A percentile compares a stretch with the other conserved stretches of the same genome.
Conservation (phyloP, 2,113 vertebrate species). For the Artemisiospiza belli region DNA sequence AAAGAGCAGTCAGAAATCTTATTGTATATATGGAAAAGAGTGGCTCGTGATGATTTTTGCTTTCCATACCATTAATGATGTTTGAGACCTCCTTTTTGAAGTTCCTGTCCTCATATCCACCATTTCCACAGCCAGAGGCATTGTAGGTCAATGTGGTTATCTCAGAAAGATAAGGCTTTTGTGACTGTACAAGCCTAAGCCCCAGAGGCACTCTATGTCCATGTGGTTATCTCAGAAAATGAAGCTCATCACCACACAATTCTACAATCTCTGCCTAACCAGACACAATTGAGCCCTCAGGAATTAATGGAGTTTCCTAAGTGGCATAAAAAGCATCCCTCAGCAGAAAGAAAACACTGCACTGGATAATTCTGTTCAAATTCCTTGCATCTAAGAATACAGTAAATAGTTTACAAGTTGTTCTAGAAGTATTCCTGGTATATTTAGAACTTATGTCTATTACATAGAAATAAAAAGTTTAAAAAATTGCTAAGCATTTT, state of each 20-base stretch:
- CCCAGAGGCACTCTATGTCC: slow-evolving; percentile 16
- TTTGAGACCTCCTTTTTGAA: not conserved
- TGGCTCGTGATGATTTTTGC: not conserved
- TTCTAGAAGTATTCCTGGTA: not conserved
- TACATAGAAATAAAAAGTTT: not conserved
- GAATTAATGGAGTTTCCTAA: slow-evolving; percentile 15
- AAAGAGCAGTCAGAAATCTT: not conserved
- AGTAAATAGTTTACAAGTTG: not conserved
- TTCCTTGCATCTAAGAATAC: not conserved
- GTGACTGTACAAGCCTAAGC: not conserved
- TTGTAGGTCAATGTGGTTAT: slow-evolving; percentile 26
- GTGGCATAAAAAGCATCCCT: not conserved
- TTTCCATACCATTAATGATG: not conserved
- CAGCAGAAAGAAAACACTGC: not conserved
- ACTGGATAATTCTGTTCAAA: not conserved
- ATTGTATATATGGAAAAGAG: not conserved
- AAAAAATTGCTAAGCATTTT: not conserved
- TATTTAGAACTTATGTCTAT: not conserved
- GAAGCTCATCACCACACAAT: not conserved
- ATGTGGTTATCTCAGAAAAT: slow-evolving; percentile 42
- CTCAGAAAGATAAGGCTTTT: slow-evolving; percentile 4
- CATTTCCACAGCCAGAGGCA: slow-evolving; percentile 14
- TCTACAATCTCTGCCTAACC: slow-evolving; percentile 16
- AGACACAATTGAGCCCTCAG: slow-evolving; percentile 5
- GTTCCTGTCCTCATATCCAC: not conserved